These are phyloP conservation scores for Pteronotus mesoamericanus DNA, from an alignment of 2,797 vertebrate genomes.

Conservation along the genomic window DNA sequence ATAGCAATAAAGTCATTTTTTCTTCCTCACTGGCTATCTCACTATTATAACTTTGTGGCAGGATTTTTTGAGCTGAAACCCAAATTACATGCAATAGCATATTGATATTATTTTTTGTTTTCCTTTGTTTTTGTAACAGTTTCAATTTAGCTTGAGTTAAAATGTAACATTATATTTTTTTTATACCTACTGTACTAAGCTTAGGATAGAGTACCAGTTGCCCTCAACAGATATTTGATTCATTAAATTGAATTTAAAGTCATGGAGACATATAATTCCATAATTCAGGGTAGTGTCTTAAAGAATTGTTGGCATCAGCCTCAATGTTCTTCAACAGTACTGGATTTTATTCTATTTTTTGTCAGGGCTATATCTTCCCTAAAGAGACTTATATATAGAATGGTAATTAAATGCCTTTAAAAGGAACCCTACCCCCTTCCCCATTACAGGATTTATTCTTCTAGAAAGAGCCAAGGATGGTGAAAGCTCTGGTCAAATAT, in stretches of 20 bases:
- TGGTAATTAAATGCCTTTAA: background rate
- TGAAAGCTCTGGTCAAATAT: background rate
- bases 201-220: background rate
- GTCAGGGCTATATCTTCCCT: background rate
- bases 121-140: background rate
- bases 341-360: background rate
- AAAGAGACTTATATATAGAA: background rate
- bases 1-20: background rate
- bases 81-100: background rate
- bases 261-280: background rate
- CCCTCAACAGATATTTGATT: background rate
- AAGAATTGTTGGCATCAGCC: background rate
- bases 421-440: accelerated
- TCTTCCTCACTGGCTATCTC: background rate
- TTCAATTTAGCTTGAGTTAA: background rate
- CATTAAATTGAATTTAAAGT: background rate
- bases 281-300: background rate
- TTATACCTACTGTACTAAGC: background rate
- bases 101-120: background rate
- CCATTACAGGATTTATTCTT: background rate
- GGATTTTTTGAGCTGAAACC: background rate
- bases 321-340: background rate
- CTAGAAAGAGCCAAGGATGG: background rate
- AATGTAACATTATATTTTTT: background rate
- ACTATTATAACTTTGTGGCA: background rate